Base-by-base conservation (phyloP, 2,113 vertebrate species). In the Notiomystis cincta region DNA sequence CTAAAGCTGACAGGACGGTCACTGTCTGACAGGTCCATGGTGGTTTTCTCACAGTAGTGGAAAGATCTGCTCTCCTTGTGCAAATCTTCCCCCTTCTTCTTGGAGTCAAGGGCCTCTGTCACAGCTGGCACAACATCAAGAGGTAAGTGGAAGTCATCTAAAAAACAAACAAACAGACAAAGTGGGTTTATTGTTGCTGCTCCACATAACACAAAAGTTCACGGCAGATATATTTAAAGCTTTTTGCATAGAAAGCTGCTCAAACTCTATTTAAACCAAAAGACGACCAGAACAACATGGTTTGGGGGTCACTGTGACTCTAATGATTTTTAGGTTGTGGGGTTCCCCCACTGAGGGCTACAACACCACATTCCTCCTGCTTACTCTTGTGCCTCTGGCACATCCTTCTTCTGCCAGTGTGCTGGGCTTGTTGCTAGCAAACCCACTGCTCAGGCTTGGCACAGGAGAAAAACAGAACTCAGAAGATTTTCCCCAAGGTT, bases 1-100 rank as follows among this genome's bases (percentile, higher is more conserved):
- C 99, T 99, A 81, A 99, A 99, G 98, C 99, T 99, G 95, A 99
- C 97, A 0, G 99, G 99, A 51, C 99, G 98, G 93, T 99, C 99
- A 24, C 98, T 99, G 97, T 99, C 99, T 1, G 98, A 98, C 64
- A 99, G 97, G 97, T 99, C 99, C 99, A 99, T 99, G 96, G 98
- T 98, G 95, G 82, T 98, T 61, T 95, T 97, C 24, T 98, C 98
- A 97, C 97, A 98, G 95, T 98, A 98, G 89, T 7, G 96, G 58
- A 97, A 96, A 51, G 88, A 86, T 66, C 96, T 96, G 95, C 97
- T 97, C 93, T 97, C 96, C 64, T 97, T 91, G 82, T 98, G 98
- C 86, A 98, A 96, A 88, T 98, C 98, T 82, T 97, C 96, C 56
- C 96, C 97, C 67, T 97, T 87, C 12, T 97, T 95, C 95, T 97